A percentile compares a stretch with the other conserved stretches of the same genome.
Evolutionary conservation across 2,888 invertebrate species (phyloP).

Genomic region (Patella pellucida): DNA sequence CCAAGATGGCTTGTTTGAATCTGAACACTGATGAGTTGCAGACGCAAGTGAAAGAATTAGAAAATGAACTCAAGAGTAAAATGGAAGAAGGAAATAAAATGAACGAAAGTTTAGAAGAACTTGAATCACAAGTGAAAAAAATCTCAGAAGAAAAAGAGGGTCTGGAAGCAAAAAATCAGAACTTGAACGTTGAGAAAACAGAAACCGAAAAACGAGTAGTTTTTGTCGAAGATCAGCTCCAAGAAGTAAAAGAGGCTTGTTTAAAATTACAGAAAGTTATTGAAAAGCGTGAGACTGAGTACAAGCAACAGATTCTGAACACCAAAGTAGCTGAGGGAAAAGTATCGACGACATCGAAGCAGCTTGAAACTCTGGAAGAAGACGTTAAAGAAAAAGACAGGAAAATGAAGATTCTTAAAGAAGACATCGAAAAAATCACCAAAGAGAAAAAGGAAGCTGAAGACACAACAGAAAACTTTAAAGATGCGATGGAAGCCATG

Average conservation of each 20-base stretch:
- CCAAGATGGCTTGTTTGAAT: conserved; percentile 17
- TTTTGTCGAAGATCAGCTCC: conserved; percentile 7
- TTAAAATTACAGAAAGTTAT: conserved; percentile 19
- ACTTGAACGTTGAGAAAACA: neutral
- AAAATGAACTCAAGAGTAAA: conserved; percentile 23
- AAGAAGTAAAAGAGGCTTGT: conserved; percentile 16
- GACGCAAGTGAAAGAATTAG: conserved; percentile 35
- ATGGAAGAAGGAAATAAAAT: conserved; percentile 29
- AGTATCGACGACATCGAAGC: conserved; percentile 20
- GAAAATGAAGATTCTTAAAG: neutral
- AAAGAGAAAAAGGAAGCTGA: conserved; percentile 33
- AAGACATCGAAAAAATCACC: conserved; percentile 24
- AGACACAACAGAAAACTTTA: conserved; percentile 44
- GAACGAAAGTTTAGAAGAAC: conserved; percentile 37
- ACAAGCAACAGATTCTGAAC: conserved; percentile 16
- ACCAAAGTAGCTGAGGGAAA: conserved; percentile 26
- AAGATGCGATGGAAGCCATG: conserved; percentile 53
- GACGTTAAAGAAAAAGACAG: conserved; percentile 20
- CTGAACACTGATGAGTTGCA: conserved; percentile 18
- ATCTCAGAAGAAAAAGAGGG: conserved; percentile 19
- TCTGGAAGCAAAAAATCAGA: neutral
- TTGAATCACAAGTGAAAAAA: conserved; percentile 17
- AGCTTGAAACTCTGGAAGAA: conserved; percentile 23
- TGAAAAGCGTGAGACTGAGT: conserved; percentile 16
- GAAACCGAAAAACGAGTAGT: conserved; percentile 5